A percentile compares a stretch with the other conserved stretches of the same genome.
These are phyloP conservation scores for Eilema caniola DNA, from an alignment of 2,888 invertebrate species.

Conservation along the genomic window DNA sequence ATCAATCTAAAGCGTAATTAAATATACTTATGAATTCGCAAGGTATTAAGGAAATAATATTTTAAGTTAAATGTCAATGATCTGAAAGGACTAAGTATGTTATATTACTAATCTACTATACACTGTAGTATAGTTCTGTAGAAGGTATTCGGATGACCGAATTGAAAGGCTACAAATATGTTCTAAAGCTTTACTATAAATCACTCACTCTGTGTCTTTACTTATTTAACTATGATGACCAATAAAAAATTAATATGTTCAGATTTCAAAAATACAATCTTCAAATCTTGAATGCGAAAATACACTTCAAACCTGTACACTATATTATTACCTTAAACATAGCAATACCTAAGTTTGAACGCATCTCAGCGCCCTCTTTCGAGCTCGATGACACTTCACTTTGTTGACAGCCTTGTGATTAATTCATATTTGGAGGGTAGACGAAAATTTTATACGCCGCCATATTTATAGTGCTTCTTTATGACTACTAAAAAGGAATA, in stretches of 20 bases:
- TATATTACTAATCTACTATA: too few species aligned
- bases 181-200: too few species aligned
- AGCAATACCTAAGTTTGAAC: conserved; percentile 53
- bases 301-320: background rate
- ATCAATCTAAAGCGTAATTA: too few species aligned
- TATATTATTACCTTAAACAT: background rate
- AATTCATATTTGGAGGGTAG: conserved; percentile 70
- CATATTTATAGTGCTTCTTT: conserved; percentile 52
- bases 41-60: too few species aligned
- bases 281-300: background rate
- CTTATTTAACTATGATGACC: too few species aligned
- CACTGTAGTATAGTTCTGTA: too few species aligned
- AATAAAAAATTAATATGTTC: background rate
- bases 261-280: background rate
- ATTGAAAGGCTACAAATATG: too few species aligned
- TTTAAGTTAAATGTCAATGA: too few species aligned
- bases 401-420: conserved; percentile 74
- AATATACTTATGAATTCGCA: too few species aligned
- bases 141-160: too few species aligned
- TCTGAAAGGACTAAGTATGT: too few species aligned
- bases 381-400: conserved; percentile 76
- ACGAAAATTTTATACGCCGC: conserved; percentile 60
- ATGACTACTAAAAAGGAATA: conserved; percentile 46
- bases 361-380: conserved; percentile 52
- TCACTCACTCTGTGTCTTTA: too few species aligned